A percentile compares a stretch with the other conserved stretches of the same genome.
Evolutionary conservation across 1,140 invertebrate genomes (phyloP).

Genomic region (Apis dorsata): DNA sequence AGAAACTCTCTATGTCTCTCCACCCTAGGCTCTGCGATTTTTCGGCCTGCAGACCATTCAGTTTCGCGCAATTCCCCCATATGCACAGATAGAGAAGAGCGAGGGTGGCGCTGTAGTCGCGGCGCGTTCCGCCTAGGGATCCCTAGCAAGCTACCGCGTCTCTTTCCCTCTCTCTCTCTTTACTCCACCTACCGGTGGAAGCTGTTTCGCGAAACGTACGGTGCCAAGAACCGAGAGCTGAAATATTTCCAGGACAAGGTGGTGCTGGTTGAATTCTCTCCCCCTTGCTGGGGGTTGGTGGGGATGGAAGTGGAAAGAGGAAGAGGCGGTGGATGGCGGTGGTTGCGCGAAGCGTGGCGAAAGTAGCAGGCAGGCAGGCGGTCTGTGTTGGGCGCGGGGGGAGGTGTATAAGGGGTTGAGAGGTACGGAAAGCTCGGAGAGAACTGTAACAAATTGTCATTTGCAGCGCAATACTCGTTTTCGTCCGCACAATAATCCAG

Average conservation of each 20-base stretch:
- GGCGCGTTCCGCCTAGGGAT: neutral
- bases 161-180: neutral
- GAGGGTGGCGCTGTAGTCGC: slow-evolving; percentile 25
- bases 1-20: no score
- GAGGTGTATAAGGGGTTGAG: neutral
- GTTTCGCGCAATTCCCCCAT: slow-evolving; percentile 36
- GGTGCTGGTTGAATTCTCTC: neutral
- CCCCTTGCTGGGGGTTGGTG: neutral
- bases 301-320: neutral
- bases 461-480: slow-evolving; percentile 66
- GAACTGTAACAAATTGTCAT: slow-evolving; percentile 68
- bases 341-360: slow-evolving; percentile 8
- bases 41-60: no score
- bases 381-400: neutral
- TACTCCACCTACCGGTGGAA: no score
- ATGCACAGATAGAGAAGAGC: slow-evolving; percentile 54
- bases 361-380: neutral
- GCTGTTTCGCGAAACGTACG: slow-evolving; percentile 51
- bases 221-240: slow-evolving; percentile 56
- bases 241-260: slow-evolving; percentile 61
- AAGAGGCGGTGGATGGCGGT: neutral
- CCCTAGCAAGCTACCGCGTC: neutral
- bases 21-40: no score
- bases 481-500: slow-evolving; percentile 63
- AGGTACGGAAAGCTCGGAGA: slow-evolving; percentile 27